These are phyloP conservation scores for Dendropsophus ebraccatus DNA, from an alignment of 2,113 vertebrate genomes.

Conservation along the genomic window DNA sequence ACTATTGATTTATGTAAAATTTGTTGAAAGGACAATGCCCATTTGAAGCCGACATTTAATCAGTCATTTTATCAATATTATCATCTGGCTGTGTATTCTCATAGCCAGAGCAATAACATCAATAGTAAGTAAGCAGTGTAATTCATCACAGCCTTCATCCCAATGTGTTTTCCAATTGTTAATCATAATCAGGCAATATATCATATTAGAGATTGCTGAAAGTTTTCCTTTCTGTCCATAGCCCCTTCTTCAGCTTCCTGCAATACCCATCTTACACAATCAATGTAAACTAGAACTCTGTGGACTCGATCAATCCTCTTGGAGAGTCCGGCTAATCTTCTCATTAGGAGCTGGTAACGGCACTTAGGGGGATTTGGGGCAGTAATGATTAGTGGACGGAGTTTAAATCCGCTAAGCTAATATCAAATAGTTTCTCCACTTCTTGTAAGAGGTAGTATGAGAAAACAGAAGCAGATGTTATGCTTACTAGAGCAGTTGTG, in stretches of 20 bases:
- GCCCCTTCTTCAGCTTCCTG: neutral
- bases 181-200: neutral
- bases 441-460: constrained; percentile 12
- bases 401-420: neutral
- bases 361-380: neutral
- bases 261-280: neutral
- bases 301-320: neutral
- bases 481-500: neutral
- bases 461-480: constrained; percentile 37
- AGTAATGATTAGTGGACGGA: neutral
- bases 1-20: too few relatives aligned
- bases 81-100: neutral
- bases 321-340: neutral
- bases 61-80: neutral
- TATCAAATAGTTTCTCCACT: constrained; percentile 1
- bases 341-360: neutral
- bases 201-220: neutral
- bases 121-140: neutral
- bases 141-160: neutral
- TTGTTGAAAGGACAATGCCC: too few relatives aligned
- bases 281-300: neutral
- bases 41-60: neutral
- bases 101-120: neutral
- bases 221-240: neutral
- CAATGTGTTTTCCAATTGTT: neutral